These are phyloP conservation scores for Melieria omissa DNA, from an alignment of 2,888 invertebrate genomes.

Conservation along the genomic window DNA sequence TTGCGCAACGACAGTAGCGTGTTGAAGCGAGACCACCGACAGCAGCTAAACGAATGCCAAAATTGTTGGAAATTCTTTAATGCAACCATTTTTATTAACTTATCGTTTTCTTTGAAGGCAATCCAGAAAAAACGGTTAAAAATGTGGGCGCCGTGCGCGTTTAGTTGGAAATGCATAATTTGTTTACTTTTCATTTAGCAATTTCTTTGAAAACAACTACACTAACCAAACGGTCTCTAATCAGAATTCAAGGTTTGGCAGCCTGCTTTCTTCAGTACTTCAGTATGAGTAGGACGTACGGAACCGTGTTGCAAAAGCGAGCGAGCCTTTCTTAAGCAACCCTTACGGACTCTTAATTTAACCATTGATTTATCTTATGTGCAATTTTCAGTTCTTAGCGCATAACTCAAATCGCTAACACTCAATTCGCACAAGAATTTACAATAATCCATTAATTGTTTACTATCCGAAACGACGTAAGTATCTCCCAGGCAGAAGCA, in stretches of 20 bases:
- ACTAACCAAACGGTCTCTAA: conserved; percentile 35
- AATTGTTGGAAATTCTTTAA: conserved; percentile 5
- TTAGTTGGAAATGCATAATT: conserved; percentile 22
- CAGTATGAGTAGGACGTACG: conserved; percentile 29
- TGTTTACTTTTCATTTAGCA: conserved; percentile 14
- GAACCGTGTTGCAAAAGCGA: background rate
- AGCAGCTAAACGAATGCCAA: conserved; percentile 19
- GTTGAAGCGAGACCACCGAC: conserved; percentile 47
- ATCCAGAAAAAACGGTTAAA: conserved; percentile 43
- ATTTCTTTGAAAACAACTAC: conserved; percentile 27
- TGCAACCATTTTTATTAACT: conserved; percentile 31
- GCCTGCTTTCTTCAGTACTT: conserved; percentile 26
- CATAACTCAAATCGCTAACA: too few relatives aligned
- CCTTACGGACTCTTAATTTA: too few relatives aligned
- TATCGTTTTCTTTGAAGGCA: conserved; percentile 60
- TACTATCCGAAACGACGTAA: too few relatives aligned
- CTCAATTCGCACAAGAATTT: too few relatives aligned
- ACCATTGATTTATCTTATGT: too few relatives aligned
- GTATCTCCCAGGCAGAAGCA: too few relatives aligned
- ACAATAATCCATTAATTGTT: too few relatives aligned
- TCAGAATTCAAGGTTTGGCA: conserved; percentile 40
- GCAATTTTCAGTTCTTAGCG: too few relatives aligned
- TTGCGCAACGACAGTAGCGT: conserved; percentile 28
- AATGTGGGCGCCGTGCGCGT: conserved; percentile 32
- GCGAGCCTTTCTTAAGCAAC: too few relatives aligned